Evolutionary conservation across 2,888 invertebrate genomes (phyloP).

Genomic region (Cantharis flavilabris): DNA sequence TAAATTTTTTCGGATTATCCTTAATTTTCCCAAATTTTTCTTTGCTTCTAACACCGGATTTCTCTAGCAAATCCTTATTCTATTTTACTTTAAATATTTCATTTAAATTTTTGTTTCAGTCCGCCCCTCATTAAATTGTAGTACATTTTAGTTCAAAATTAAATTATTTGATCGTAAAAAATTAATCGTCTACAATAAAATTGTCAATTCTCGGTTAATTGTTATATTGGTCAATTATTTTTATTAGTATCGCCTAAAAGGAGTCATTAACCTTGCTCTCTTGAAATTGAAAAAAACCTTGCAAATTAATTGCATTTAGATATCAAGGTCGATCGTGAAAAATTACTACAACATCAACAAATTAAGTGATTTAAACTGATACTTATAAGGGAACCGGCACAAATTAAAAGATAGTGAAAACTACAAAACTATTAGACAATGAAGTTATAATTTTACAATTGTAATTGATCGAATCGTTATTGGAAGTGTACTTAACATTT

Average conservation of each 20-base stretch:
- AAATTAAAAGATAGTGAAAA: neutral
- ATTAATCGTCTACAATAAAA: neutral
- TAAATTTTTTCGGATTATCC: no score
- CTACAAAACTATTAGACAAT: neutral
- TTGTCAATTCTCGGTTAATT: neutral
- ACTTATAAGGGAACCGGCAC: neutral
- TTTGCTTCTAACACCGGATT: no score
- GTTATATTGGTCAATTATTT: neutral
- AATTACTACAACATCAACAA: neutral
- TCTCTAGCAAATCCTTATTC: no score
- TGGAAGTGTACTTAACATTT: neutral
- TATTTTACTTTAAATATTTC: no score
- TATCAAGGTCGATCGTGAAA: constrained; percentile 15
- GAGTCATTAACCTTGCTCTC: constrained; percentile 16
- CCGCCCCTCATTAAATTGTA: neutral
- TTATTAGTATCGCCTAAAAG: neutral
- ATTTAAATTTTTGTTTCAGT: neutral
- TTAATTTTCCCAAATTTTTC: no score
- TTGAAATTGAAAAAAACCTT: constrained; percentile 8
- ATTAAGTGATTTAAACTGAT: neutral
- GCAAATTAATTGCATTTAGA: constrained; percentile 21
- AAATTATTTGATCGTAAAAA: neutral
- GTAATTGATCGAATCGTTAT: neutral
- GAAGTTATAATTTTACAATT: neutral
- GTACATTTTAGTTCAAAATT: neutral